These are phyloP conservation scores for Chymomyza costata DNA, from an alignment of 1,140 invertebrate species.

Conservation along the genomic window DNA sequence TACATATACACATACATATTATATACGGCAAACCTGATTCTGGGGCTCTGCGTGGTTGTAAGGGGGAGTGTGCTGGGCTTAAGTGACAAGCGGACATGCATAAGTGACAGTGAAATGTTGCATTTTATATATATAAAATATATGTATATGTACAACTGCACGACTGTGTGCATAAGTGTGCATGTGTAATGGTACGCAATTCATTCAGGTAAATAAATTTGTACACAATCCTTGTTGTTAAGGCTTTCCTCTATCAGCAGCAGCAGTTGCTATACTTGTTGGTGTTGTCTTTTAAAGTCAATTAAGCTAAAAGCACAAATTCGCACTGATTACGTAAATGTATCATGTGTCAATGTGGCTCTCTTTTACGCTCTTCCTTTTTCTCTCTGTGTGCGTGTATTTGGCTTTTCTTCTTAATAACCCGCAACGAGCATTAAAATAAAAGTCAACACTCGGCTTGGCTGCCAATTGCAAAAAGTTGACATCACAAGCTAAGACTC, in stretches of 20 bases:
- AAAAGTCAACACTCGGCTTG: too few species aligned
- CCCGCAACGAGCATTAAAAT: too few species aligned
- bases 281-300: conserved; percentile 9
- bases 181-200: conserved; percentile 38
- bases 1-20: conserved; percentile 16
- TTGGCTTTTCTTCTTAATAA: too few species aligned
- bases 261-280: too few species aligned
- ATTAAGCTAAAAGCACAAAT: conserved; percentile 6
- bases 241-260: too few species aligned
- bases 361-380: not conserved
- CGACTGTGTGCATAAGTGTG: conserved; percentile 8
- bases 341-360: not conserved
- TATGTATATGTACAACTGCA: not conserved
- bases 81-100: conserved; percentile 61
- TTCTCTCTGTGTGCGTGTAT: too few species aligned
- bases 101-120: conserved; percentile 68
- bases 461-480: too few species aligned
- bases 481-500: too few species aligned
- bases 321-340: conserved; percentile 3
- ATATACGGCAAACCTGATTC: too few species aligned
- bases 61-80: conserved; percentile 39
- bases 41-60: conserved; percentile 1
- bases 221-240: too few species aligned
- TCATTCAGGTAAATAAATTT: conserved; percentile 46
- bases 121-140: conserved; percentile 9